Conservation (phyloP, 2,113 vertebrate species). For the Irena cyanogastra region DNA sequence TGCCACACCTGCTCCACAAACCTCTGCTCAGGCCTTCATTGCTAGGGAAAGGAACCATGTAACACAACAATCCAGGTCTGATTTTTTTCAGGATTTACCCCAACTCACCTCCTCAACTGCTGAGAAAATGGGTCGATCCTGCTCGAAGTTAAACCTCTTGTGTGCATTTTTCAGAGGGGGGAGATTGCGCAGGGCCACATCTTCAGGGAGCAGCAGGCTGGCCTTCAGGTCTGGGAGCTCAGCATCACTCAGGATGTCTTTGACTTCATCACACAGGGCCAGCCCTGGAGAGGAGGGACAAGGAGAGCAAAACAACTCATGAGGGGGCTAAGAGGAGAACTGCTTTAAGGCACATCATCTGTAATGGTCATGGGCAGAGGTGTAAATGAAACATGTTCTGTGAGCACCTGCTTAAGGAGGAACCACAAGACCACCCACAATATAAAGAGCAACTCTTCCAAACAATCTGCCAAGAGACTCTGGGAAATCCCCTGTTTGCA, state of each 20-base stretch:
- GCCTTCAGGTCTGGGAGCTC: slow-evolving; percentile 82
- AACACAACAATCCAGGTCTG: neutral
- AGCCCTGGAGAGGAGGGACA: slow-evolving; percentile 71
- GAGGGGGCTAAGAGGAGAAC: neutral
- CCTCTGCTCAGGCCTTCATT: neutral
- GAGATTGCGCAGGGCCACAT: slow-evolving; percentile 86
- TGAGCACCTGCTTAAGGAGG: neutral
- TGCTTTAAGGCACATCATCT: neutral
- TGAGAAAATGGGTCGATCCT: slow-evolving; percentile 76
- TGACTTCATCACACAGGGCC: slow-evolving; percentile 78
- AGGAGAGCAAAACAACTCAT: neutral
- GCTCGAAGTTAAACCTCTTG: slow-evolving; percentile 81
- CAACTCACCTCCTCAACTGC: slow-evolving; percentile 84
- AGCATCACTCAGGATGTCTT: slow-evolving; percentile 75
- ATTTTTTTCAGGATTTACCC: neutral
- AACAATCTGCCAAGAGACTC: neutral
- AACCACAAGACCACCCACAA: neutral
- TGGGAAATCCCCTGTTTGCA: neutral
- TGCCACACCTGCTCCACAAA: neutral
- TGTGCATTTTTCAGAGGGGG: slow-evolving; percentile 85
- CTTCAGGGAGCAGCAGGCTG: slow-evolving; percentile 87
- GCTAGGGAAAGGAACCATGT: neutral
- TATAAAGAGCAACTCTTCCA: neutral
- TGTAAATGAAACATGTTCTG: neutral
- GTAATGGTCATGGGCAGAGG: neutral